Conservation (phyloP, 1,140 invertebrate species). For the Physella acuta region DNA sequence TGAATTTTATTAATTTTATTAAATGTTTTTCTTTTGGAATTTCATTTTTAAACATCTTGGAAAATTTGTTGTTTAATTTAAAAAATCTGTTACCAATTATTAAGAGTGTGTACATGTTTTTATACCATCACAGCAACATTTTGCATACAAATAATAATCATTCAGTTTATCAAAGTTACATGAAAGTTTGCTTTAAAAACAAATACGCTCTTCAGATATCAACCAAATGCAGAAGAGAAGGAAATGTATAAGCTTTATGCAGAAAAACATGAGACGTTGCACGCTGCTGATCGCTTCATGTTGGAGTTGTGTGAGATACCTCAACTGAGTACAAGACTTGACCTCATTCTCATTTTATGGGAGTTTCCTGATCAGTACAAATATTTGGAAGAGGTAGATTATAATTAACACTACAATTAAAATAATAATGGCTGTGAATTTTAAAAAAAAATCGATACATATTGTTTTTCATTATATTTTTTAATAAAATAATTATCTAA, state of each 20-base stretch:
- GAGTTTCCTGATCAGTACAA: conserved; percentile 38
- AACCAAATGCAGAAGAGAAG: conserved; percentile 42
- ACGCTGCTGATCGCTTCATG: conserved; percentile 44
- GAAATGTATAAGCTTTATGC: conserved; percentile 39
- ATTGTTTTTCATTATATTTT: no score
- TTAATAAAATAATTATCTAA: no score
- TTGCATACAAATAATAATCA: no score
- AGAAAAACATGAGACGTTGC: conserved; percentile 29
- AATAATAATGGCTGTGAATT: background rate
- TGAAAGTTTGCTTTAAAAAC: no score
- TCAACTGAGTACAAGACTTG: conserved; percentile 35
- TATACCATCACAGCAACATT: no score
- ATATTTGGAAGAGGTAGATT: conserved; percentile 32
- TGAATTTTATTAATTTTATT: no score
- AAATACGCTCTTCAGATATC: conserved; percentile 31
- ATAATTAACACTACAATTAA: background rate
- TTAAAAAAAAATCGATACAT: background rate
- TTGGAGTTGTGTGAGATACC: conserved; percentile 41
- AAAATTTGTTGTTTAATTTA: no score
- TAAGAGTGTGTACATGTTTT: no score
- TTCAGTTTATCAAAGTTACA: no score
- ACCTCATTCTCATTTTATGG: conserved; percentile 38
- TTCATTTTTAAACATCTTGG: no score
- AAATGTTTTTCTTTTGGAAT: no score
- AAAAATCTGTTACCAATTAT: no score